A percentile compares a stretch with the other conserved stretches of the same genome.
Conservation (phyloP, 2,888 invertebrate genomes). For the Latrodectus hesperus region DNA sequence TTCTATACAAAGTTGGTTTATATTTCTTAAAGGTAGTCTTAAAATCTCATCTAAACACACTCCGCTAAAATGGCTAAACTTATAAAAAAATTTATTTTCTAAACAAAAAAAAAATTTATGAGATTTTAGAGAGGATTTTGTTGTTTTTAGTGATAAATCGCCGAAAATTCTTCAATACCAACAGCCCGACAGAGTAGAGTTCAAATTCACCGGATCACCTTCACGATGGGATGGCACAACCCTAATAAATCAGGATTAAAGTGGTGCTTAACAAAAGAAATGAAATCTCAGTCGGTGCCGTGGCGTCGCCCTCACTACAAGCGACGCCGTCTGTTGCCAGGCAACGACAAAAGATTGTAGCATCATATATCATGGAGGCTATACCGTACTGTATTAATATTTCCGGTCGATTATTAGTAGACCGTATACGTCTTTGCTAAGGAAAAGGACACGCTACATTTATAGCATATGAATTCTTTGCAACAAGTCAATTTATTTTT, state of each 20-base stretch:
- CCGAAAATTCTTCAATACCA: too few relatives aligned
- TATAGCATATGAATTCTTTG: too few relatives aligned
- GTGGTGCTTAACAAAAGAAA: slow-evolving; percentile 52
- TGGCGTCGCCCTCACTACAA: slow-evolving; percentile 31
- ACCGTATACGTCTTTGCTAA: slow-evolving; percentile 6
- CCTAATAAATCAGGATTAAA: slow-evolving; percentile 60
- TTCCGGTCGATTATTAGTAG: slow-evolving; percentile 43
- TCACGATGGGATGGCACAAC: slow-evolving; percentile 11
- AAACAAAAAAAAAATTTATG: too few relatives aligned
- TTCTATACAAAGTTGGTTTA: too few relatives aligned
- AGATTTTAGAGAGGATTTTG: too few relatives aligned
- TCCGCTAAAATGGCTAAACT: too few relatives aligned
- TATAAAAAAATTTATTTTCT: too few relatives aligned
- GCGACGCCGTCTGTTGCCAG: slow-evolving; percentile 47
- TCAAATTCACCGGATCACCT: not conserved
- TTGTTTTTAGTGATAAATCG: too few relatives aligned
- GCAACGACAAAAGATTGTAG: slow-evolving; percentile 34
- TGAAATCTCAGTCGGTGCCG: slow-evolving; percentile 49
- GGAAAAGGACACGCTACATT: not conserved
- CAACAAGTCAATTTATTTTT: too few relatives aligned
- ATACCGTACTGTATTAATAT: slow-evolving; percentile 50
- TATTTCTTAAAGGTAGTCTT: too few relatives aligned
- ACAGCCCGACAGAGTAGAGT: not conserved
- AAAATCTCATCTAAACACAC: too few relatives aligned
- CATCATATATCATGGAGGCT: slow-evolving; percentile 44